Conservation (phyloP, 2,797 vertebrate species). For the Enteromius treurensis region DNA sequence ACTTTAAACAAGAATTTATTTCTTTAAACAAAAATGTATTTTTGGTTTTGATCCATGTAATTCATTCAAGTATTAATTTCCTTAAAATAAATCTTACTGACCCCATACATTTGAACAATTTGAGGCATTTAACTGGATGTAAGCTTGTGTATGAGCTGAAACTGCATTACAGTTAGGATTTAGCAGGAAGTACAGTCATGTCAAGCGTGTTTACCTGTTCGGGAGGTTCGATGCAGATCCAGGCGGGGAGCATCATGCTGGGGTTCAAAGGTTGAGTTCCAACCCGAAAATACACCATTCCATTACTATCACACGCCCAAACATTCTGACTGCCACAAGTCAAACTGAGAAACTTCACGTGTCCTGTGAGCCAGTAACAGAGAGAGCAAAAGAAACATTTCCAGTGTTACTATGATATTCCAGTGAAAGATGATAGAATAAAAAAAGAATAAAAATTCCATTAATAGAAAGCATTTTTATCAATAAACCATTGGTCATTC, state of each 20-base stretch:
- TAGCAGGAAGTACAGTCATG: neutral
- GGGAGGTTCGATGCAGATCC: constrained; percentile 96
- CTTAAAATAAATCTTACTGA: neutral
- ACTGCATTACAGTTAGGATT: neutral
- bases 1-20: neutral
- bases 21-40: neutral
- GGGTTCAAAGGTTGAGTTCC: constrained; percentile 96
- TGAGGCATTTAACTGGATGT: neutral
- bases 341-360: constrained; percentile 84
- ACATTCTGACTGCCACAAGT: constrained; percentile 94
- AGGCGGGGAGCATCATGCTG: constrained; percentile 96
- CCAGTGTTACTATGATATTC: neutral
- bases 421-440: neutral
- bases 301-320: constrained; percentile 91
- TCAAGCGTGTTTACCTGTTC: constrained; percentile 78
- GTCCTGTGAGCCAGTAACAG: constrained; percentile 71
- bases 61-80: neutral
- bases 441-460: neutral
- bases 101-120: neutral
- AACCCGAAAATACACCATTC: constrained; percentile 92
- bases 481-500: neutral
- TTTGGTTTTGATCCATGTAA: neutral
- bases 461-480: neutral
- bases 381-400: constrained; percentile 8
- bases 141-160: neutral